Percentiles rank a stretch among this genome's conserved stretches.
Conservation (phyloP, 2,888 invertebrate species). For the Synanthedon formicaeformis region DNA sequence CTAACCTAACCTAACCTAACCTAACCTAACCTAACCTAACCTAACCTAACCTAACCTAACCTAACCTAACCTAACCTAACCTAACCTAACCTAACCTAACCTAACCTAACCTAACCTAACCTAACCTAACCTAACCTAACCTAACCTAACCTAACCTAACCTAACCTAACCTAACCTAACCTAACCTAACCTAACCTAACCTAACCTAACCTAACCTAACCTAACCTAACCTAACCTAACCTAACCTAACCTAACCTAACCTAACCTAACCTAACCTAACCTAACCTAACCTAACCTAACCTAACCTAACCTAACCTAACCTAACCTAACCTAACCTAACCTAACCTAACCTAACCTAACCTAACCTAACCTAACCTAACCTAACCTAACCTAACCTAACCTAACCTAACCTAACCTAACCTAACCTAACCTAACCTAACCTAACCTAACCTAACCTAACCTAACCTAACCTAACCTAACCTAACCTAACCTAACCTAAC, state of each 20-base stretch:
- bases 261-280: constrained; percentile 2
- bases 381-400: constrained; percentile 1
- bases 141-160: constrained; percentile 2
- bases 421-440: constrained; percentile 2
- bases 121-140: constrained; percentile 2
- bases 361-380: constrained; percentile 1
- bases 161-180: constrained; percentile 1
- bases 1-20: too few relatives aligned
- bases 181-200: constrained; percentile 1
- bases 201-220: constrained; percentile 2
- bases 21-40: too few relatives aligned
- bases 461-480: constrained; percentile 2
- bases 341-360: constrained; percentile 2
- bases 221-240: constrained; percentile 2
- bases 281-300: constrained; percentile 2
- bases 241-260: constrained; percentile 2
- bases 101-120: constrained; percentile 1
- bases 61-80: too few relatives aligned
- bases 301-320: constrained; percentile 2
- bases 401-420: constrained; percentile 2
- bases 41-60: too few relatives aligned
- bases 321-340: constrained; percentile 2
- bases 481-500: constrained; percentile 2
- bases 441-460: constrained; percentile 2
- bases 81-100: constrained; percentile 2